Conservation (phyloP, 2,888 invertebrate species). For the Macropis europaea region DNA sequence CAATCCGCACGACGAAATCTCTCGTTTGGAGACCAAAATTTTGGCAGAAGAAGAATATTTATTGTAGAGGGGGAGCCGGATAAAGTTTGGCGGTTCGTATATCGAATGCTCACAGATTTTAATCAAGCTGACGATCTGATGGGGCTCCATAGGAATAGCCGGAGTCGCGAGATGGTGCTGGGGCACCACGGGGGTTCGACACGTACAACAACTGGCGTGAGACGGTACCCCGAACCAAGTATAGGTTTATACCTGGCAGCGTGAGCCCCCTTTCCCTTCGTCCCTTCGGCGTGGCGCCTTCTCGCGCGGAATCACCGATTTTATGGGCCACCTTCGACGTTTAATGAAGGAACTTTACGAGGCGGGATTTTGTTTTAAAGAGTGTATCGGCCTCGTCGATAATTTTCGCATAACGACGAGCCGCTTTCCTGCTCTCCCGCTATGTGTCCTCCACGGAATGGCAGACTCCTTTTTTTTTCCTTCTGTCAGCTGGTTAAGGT, state of each 20-base stretch:
- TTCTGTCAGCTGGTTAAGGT: slow-evolving; percentile 36
- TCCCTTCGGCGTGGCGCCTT: slow-evolving; percentile 7
- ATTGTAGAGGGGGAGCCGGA: slow-evolving; percentile 50
- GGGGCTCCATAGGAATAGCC: slow-evolving; percentile 73
- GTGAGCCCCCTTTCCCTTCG: neutral
- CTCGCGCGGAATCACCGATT: slow-evolving; percentile 74
- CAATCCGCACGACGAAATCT: no score
- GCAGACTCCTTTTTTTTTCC: slow-evolving; percentile 32
- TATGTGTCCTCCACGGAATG: slow-evolving; percentile 22
- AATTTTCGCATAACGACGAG: slow-evolving; percentile 69
- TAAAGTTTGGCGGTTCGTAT: slow-evolving; percentile 77
- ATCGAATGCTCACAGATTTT: slow-evolving; percentile 78
- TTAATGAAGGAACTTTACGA: slow-evolving; percentile 79
- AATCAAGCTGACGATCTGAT: slow-evolving; percentile 78
- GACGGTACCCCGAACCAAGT: slow-evolving; percentile 44
- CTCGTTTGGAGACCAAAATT: no score
- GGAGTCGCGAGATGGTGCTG: slow-evolving; percentile 76
- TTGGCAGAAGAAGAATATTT: neutral
- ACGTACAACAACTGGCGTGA: slow-evolving; percentile 72
- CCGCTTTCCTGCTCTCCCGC: slow-evolving; percentile 38
- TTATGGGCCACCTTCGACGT: slow-evolving; percentile 78
- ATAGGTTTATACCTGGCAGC: slow-evolving; percentile 57
- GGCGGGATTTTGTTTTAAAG: slow-evolving; percentile 77
- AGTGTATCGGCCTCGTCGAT: slow-evolving; percentile 72
- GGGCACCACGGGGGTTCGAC: slow-evolving; percentile 78